Conservation (phyloP, 2,113 vertebrate genomes). For the Rhagologus leucostigma region DNA sequence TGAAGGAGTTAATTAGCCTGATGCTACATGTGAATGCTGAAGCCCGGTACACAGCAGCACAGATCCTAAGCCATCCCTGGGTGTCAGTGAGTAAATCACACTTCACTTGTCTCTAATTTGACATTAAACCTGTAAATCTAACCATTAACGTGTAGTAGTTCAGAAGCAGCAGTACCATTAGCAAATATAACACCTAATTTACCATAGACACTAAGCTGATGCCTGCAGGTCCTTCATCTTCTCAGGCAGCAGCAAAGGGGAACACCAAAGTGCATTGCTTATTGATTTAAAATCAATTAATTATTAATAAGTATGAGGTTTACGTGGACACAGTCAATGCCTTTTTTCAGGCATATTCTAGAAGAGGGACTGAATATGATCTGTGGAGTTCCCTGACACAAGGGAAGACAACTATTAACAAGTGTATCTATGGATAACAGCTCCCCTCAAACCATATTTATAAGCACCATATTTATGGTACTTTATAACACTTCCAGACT, state of each 20-base stretch:
- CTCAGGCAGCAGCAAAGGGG: background rate
- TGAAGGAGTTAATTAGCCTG: conserved; percentile 89
- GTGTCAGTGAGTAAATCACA: conserved; percentile 83
- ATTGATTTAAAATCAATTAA: background rate
- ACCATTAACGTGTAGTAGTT: background rate
- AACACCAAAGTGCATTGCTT: background rate
- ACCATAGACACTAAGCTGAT: background rate
- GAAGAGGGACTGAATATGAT: background rate
- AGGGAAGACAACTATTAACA: background rate
- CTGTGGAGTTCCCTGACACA: background rate
- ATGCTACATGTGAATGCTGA: conserved; percentile 93
- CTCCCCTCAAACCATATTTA: background rate
- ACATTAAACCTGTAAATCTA: background rate
- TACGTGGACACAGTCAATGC: background rate
- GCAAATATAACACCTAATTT: background rate
- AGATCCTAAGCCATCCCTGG: conserved; percentile 93
- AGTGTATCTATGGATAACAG: background rate
- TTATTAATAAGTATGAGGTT: background rate
- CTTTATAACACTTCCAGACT: background rate
- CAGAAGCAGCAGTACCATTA: background rate
- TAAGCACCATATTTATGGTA: background rate
- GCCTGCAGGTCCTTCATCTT: background rate
- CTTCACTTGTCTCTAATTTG: background rate
- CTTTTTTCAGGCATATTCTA: background rate
- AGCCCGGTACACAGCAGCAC: conserved; percentile 87